A percentile compares a stretch with the other conserved stretches of the same genome.
These are phyloP conservation scores for Elmis aenea DNA, from an alignment of 2,888 invertebrate genomes.

Conservation along the genomic window DNA sequence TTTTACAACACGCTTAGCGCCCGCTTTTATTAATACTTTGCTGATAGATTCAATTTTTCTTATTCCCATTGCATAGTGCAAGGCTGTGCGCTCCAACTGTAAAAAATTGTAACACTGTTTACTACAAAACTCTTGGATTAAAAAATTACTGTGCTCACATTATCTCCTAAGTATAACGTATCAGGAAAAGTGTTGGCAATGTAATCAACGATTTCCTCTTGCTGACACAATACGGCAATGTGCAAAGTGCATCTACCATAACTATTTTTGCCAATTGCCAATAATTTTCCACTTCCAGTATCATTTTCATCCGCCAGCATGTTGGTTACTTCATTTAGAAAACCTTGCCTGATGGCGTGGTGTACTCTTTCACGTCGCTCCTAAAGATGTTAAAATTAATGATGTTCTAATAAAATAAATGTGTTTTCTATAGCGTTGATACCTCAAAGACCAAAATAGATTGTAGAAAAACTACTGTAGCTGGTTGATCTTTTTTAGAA, in stretches of 20 bases:
- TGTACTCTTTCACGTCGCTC: constrained; percentile 75
- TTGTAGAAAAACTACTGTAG: constrained; percentile 65
- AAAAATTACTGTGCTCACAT: constrained; percentile 55
- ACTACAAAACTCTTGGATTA: background rate
- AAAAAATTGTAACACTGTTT: constrained; percentile 25
- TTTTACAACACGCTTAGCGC: constrained; percentile 76
- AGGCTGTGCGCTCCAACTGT: constrained; percentile 79
- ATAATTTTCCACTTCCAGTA: constrained; percentile 50
- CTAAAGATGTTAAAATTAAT: constrained; percentile 43
- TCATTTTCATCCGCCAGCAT: constrained; percentile 51
- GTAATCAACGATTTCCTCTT: constrained; percentile 74
- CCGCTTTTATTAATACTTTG: constrained; percentile 73
- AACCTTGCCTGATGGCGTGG: constrained; percentile 63
- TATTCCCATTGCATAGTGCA: constrained; percentile 89
- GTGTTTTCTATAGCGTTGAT: too few relatives aligned
- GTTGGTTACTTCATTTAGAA: constrained; percentile 55
- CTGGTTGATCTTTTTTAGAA: constrained; percentile 60
- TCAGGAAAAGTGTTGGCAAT: constrained; percentile 69
- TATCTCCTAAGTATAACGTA: constrained; percentile 73
- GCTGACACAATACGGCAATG: constrained; percentile 78
- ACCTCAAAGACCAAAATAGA: constrained; percentile 74
- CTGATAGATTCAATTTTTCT: constrained; percentile 78
- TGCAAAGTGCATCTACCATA: constrained; percentile 77
- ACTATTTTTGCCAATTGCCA: constrained; percentile 61
- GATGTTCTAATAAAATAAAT: too few relatives aligned